These are phyloP conservation scores for Agelastica alni DNA, from an alignment of 2,888 invertebrate species.

Conservation along the genomic window DNA sequence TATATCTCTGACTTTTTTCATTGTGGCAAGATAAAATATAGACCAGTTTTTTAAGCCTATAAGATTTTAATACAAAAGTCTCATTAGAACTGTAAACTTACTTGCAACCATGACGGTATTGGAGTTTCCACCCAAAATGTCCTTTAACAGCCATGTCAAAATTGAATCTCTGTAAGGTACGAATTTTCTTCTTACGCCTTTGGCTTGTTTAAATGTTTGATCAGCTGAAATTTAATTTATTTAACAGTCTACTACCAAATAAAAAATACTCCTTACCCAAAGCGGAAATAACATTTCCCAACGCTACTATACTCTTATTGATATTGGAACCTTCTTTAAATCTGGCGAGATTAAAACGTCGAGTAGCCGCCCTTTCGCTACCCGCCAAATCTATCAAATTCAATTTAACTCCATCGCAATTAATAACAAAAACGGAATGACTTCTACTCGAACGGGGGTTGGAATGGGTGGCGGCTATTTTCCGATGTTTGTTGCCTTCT, in stretches of 20 bases:
- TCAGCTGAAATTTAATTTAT: too few relatives aligned
- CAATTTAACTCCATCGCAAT: conserved; percentile 67
- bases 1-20: too few relatives aligned
- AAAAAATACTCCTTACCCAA: too few relatives aligned
- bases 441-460: conserved; percentile 74
- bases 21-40: too few relatives aligned
- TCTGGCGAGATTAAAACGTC: conserved; percentile 56
- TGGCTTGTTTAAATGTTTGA: conserved; percentile 47
- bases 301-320: conserved; percentile 78
- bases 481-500: conserved; percentile 65
- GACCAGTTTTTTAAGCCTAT: too few relatives aligned
- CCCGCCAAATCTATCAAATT: conserved; percentile 71
- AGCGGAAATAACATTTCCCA: conserved; percentile 81
- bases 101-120: conserved; percentile 80
- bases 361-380: conserved; percentile 65
- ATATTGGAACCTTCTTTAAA: conserved; percentile 72
- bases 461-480: conserved; percentile 72
- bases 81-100: conserved; percentile 55
- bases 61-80: not conserved
- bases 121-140: conserved; percentile 79
- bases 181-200: conserved; percentile 57
- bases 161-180: conserved; percentile 81
- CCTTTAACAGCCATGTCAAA: conserved; percentile 80
- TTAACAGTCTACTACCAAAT: too few relatives aligned
- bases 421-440: conserved; percentile 72